These are phyloP conservation scores for Sepiola atlantica DNA, from an alignment of 2,888 invertebrate species.

Conservation along the genomic window DNA sequence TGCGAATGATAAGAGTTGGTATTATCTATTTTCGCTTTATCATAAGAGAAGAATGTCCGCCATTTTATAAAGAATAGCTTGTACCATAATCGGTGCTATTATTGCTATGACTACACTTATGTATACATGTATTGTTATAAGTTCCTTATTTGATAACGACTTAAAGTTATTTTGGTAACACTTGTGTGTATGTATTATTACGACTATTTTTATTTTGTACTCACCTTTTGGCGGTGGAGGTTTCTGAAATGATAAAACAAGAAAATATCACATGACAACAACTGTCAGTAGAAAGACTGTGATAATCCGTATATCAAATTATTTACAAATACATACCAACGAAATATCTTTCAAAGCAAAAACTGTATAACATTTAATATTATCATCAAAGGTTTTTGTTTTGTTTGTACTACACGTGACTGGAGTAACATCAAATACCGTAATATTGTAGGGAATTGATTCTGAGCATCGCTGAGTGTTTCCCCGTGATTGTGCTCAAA, in stretches of 20 bases:
- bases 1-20: background rate
- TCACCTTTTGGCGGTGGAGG: background rate
- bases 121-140: background rate
- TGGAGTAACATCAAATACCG: too few species aligned
- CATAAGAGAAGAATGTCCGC: background rate
- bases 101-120: background rate
- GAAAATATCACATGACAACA: background rate
- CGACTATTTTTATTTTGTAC: background rate
- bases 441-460: too few species aligned
- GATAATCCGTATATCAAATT: background rate
- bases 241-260: background rate
- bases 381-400: too few species aligned
- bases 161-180: background rate
- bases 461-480: too few species aligned
- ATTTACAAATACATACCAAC: background rate
- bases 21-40: background rate
- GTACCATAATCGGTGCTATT: background rate
- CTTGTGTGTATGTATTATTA: background rate
- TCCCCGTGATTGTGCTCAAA: too few species aligned
- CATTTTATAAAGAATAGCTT: background rate
- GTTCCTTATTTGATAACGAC: background rate
- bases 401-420: too few species aligned
- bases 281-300: background rate
- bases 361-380: too few species aligned
- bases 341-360: too few species aligned